Evolutionary conservation across 1,140 invertebrate genomes (phyloP).

Genomic region (Apis mellifera): Amel_HAv3.1 CM009931.2:18180001-18180500

Average conservation of each 20-base stretch:
- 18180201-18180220: no score
- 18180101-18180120: neutral
- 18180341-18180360: conserved; percentile 25
- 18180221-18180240: neutral
- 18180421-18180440: no score
- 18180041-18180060: neutral
- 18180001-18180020: no score
- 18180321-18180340: conserved; percentile 23
- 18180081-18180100: conserved; percentile 9
- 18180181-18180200: neutral
- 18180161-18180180: neutral
- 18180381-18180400: conserved; percentile 1
- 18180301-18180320: neutral
- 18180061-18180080: neutral
- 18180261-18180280: neutral
- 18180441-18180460: conserved; percentile 7
- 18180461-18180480: conserved; percentile 17
- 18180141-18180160: neutral
- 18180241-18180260: neutral
- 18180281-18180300: conserved; percentile 3
- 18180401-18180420: neutral
- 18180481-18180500: conserved; percentile 8
- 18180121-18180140: neutral
- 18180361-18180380: neutral
- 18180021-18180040: neutral